Percentiles rank a stretch among this genome's conserved stretches.
phyloP scores from a whole-genome alignment of 2,888 invertebrate genomes.

The Chrysolina oricalcia region DNA sequence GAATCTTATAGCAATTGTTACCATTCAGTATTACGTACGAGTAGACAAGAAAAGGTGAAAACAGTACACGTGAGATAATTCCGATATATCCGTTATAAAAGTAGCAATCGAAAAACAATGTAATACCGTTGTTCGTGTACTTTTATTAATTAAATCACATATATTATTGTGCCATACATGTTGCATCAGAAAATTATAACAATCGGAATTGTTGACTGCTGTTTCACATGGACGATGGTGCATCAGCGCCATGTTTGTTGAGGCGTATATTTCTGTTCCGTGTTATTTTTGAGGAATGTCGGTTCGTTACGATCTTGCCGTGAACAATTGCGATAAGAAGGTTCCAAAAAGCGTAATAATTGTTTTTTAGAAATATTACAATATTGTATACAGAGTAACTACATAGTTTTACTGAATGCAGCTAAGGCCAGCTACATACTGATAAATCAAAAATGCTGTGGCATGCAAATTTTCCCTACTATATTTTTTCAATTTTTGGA shows the following conservation, averaged over 20 bases:
- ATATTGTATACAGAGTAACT: not conserved
- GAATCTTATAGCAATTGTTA: not conserved
- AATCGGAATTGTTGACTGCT: conserved; percentile 18
- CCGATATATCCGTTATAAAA: conserved; percentile 23
- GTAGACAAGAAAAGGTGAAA: conserved; percentile 9
- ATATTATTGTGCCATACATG: conserved; percentile 15
- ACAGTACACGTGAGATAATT: conserved; percentile 15
- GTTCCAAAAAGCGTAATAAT: conserved; percentile 3
- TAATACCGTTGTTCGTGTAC: conserved; percentile 15
- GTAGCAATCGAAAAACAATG: conserved; percentile 18
- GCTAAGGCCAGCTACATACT: no score
- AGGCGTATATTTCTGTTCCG: conserved; percentile 6
- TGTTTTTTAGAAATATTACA: not conserved
- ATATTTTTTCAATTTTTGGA: no score
- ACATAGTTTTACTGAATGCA: no score
- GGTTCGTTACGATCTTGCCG: not conserved
- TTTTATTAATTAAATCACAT: conserved; percentile 19
- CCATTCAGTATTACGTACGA: not conserved
- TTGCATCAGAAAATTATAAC: conserved; percentile 26
- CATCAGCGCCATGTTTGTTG: not conserved
- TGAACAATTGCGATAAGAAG: conserved; percentile 9
- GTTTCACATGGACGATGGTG: conserved; percentile 1
- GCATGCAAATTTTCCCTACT: no score
- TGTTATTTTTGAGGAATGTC: conserved; percentile 7
- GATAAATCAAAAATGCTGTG: no score